Evolutionary conservation across 2,888 invertebrate genomes (phyloP), one percentile per base, ranked within the genome.

Genomic region (Leptodirus hochenwartii): DNA sequence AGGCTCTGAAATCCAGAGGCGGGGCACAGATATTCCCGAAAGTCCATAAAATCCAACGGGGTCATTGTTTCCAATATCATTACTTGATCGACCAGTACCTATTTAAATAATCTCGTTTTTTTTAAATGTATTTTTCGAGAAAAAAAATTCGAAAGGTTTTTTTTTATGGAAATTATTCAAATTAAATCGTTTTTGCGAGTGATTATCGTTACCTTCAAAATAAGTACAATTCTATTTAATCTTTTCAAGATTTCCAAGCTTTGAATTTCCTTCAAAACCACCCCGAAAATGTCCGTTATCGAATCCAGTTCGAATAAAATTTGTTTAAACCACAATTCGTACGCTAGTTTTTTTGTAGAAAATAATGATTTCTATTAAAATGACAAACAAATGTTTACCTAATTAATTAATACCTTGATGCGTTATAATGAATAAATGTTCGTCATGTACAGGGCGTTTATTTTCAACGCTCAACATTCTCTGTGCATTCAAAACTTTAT

Each of bases 281-380:
- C 69, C 9, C 25, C 17, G 46, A 98, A 77, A 31, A 91, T 64
- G 3, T 66, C 59, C 23, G 91, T 61, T 15, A 98, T 79, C 0
- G 91, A 93, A 52, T 98, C 95, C 47, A 98, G 62, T 47, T 98
- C 98, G 54, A 74, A 93, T 37, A 98, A 80, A 28, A 98, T 91
- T 61, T 98, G 96, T 54, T 98, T 98, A 62, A 98, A 98, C 98
- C 96, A 98, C 4, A 98, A 63, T 57, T 98, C 98, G 59, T 96
- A 96, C 1, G 93, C 90, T 90, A 57, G 5, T 27, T 10, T 20
- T 8, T 20, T 8, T 20, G 8, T 20, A 8, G 20, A 20, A n/a
- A 20, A 6, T 6, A 20, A 20, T 20, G 20, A 20, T 20, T 20
- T 8, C n/a, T 20, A 8, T 20, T 20, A 20, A 20, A 20, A 8